phyloP scores from a whole-genome alignment of 2,113 vertebrate species.

The Zosterops borbonicus region DNA sequence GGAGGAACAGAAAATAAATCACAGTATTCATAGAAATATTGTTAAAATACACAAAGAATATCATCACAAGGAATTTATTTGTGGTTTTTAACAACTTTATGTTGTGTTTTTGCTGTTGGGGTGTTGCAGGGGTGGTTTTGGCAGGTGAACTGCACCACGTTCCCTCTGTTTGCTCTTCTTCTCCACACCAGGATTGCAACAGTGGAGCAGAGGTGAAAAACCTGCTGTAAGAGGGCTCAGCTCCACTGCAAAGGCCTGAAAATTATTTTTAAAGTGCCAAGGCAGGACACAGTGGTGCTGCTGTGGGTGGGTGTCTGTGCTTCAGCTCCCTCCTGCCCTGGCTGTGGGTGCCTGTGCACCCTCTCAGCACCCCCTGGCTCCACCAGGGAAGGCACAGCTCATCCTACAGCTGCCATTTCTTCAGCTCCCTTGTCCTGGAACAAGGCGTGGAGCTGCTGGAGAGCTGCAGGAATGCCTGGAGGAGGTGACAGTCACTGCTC shows the following conservation, averaged over 20 bases:
- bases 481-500: fast-evolving
- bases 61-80: fast-evolving
- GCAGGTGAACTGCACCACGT: fast-evolving
- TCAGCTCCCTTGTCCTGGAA: neutral
- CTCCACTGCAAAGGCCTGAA: neutral
- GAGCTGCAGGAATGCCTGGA: neutral
- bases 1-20: neutral
- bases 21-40: neutral
- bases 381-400: neutral
- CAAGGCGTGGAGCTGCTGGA: neutral
- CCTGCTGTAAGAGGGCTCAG: fast-evolving
- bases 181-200: fast-evolving
- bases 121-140: neutral
- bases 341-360: fast-evolving
- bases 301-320: fast-evolving
- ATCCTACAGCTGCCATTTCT: neutral
- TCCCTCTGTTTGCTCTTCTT: neutral
- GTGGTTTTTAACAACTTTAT: neutral
- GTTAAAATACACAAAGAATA: neutral
- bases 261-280: fast-evolving
- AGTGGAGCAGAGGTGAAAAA: neutral
- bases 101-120: neutral
- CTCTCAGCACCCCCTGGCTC: neutral
- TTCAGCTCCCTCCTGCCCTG: neutral
- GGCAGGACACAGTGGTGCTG: fast-evolving